Evolutionary conservation across 1,140 invertebrate genomes (phyloP).

Genomic region (Acromyrmex charruanus): DNA sequence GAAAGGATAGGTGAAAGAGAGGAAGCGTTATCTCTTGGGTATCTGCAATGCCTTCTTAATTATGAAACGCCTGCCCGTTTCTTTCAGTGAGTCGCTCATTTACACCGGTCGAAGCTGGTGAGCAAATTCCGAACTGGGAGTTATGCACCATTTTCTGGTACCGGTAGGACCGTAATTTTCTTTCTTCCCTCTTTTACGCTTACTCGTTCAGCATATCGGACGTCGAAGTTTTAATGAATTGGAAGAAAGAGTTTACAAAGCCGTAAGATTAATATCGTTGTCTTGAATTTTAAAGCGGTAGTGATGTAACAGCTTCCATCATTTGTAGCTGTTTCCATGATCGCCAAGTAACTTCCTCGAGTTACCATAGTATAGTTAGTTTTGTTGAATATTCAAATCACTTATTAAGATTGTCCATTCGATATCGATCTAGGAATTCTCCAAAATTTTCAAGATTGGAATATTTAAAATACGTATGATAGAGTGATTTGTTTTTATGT

Average conservation of each 20-base stretch:
- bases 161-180: slow-evolving; percentile 60
- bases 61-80: slow-evolving; percentile 50
- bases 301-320: slow-evolving; percentile 65
- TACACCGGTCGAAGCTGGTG: slow-evolving; percentile 14
- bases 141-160: slow-evolving; percentile 40
- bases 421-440: not conserved
- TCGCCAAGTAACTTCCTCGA: not conserved
- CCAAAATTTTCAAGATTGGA: not conserved
- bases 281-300: slow-evolving; percentile 57
- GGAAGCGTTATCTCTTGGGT: not conserved
- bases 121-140: slow-evolving; percentile 53
- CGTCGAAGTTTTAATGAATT: slow-evolving; percentile 75
- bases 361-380: slow-evolving; percentile 9
- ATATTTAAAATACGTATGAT: not conserved
- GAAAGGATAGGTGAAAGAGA: not conserved
- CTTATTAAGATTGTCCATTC: slow-evolving; percentile 12
- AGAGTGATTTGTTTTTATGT: not conserved
- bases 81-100: not conserved
- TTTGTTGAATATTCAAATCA: slow-evolving; percentile 27
- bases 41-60: slow-evolving; percentile 55
- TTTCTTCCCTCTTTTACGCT: slow-evolving; percentile 17
- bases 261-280: slow-evolving; percentile 69
- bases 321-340: slow-evolving; percentile 57
- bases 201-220: slow-evolving; percentile 60
- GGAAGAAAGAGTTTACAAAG: slow-evolving; percentile 71